These are phyloP conservation scores for Redunca redunca DNA, from an alignment of 2,113 vertebrate genomes.

Conservation along the genomic window DNA sequence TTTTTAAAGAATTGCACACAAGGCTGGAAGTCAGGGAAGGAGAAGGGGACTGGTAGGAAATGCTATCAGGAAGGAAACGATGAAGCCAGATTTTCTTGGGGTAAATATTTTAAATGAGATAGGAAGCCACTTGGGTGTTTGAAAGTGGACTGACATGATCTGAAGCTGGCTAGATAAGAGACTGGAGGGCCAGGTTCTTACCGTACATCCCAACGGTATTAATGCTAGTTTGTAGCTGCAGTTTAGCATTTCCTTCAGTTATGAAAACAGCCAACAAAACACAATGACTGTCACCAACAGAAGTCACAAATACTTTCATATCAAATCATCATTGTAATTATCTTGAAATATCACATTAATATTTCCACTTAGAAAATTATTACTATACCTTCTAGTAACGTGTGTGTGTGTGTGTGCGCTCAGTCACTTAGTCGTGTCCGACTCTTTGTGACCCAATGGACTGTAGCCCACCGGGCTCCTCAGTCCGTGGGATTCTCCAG, in stretches of 20 bases:
- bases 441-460: neutral
- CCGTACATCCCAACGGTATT: neutral
- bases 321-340: neutral
- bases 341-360: neutral
- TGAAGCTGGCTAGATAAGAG: neutral
- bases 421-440: neutral
- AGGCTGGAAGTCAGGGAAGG: neutral
- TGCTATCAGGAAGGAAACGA: neutral
- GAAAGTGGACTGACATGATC: neutral
- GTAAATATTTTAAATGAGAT: neutral
- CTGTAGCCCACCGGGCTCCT: neutral
- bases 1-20: neutral
- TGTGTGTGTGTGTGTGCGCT: neutral
- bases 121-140: neutral
- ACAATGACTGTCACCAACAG: neutral
- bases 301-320: neutral
- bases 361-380: neutral
- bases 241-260: neutral
- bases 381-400: neutral
- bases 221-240: neutral
- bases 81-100: neutral
- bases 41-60: neutral
- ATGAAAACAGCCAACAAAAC: neutral
- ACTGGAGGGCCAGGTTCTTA: neutral
- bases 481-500: neutral